phyloP scores from a whole-genome alignment of 2,113 vertebrate species.

The Erinaceus europaeus region DNA sequence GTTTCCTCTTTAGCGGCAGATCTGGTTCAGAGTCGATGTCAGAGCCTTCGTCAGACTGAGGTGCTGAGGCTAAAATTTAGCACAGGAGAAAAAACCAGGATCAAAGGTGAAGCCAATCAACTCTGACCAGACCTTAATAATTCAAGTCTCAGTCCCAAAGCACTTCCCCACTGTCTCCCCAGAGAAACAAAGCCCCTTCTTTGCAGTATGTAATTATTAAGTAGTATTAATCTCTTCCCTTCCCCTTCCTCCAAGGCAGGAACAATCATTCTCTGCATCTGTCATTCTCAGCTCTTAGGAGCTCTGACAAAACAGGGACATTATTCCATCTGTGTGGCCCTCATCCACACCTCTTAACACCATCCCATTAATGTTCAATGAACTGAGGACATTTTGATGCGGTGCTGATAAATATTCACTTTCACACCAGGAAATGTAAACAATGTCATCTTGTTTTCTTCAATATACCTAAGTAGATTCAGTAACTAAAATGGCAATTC shows the following conservation, averaged over 20 bases:
- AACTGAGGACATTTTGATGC: neutral
- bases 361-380: neutral
- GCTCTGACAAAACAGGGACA: neutral
- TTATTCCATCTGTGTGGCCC: neutral
- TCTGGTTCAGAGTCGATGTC: conserved; percentile 98
- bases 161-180: neutral
- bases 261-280: neutral
- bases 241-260: neutral
- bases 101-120: neutral
- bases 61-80: conserved; percentile 83
- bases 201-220: accelerated
- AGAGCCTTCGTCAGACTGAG: conserved; percentile 96
- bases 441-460: too few relatives aligned
- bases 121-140: neutral
- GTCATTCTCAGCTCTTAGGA: neutral
- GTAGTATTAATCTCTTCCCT: neutral
- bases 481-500: too few relatives aligned
- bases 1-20: conserved; percentile 96
- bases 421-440: neutral
- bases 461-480: too few relatives aligned
- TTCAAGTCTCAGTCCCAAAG: neutral
- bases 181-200: neutral
- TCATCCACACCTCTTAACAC: neutral
- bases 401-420: neutral
- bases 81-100: neutral